A percentile compares a stretch with the other conserved stretches of the same genome.
phyloP scores from a whole-genome alignment of 2,797 vertebrate genomes.

The Furcifer pardalis region DNA sequence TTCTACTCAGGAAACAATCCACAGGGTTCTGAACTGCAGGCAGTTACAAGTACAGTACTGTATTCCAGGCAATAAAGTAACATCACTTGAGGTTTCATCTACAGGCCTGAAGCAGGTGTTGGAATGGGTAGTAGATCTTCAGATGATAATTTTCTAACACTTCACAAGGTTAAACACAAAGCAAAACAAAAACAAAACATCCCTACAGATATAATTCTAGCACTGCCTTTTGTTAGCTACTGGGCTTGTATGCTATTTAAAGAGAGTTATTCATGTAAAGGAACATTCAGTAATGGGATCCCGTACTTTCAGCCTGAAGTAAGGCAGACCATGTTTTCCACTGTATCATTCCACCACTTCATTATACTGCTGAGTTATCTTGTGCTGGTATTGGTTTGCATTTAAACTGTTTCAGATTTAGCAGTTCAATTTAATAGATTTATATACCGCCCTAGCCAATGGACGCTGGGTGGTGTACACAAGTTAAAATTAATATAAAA shows the following conservation, averaged over 20 bases:
- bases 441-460: too few relatives aligned
- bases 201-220: background rate
- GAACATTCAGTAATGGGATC: background rate
- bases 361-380: background rate
- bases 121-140: background rate
- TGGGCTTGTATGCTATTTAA: background rate
- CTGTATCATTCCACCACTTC: background rate
- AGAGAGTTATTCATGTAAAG: background rate
- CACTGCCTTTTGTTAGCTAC: background rate
- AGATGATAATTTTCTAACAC: background rate
- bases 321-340: background rate
- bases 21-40: background rate
- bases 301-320: background rate
- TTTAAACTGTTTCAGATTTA: background rate
- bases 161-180: background rate
- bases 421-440: background rate
- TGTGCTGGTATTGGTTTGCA: background rate
- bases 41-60: background rate
- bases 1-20: background rate
- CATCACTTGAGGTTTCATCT: background rate
- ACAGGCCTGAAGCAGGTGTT: background rate
- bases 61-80: background rate
- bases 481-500: too few relatives aligned
- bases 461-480: too few relatives aligned
- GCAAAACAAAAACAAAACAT: background rate